Conservation (phyloP, 1,140 invertebrate species). For the Caerostris darwini region DNA sequence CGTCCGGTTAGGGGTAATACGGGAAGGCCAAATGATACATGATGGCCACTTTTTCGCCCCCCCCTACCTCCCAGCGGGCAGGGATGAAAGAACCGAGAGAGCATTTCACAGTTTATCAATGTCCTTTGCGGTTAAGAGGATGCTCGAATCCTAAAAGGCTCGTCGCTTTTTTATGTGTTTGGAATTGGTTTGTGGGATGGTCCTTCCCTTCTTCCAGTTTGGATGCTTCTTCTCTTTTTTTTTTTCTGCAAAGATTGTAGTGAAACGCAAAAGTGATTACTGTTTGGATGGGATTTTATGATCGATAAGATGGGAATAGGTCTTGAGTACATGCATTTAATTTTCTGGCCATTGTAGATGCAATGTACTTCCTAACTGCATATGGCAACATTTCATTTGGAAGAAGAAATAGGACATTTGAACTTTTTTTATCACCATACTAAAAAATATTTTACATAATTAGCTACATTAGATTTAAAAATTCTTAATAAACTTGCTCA, state of each 20-base stretch:
- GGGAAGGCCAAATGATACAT: conserved; percentile 68
- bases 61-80: background rate
- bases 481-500: no score
- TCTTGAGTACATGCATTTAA: no score
- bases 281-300: no score
- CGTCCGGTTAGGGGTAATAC: conserved; percentile 65
- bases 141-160: conserved; percentile 68
- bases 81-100: conserved; percentile 25
- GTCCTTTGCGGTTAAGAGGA: conserved; percentile 76
- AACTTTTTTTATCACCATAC: no score
- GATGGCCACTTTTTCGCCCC: conserved; percentile 70
- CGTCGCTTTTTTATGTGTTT: conserved; percentile 66
- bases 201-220: background rate
- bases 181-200: conserved; percentile 63
- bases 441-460: no score
- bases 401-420: no score
- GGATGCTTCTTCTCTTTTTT: no score
- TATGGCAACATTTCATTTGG: no score
- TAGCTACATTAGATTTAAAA: no score
- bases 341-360: no score
- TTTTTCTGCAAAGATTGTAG: background rate
- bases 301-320: no score
- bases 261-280: background rate
- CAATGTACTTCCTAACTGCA: no score
- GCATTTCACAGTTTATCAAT: conserved; percentile 77